Base-by-base conservation (phyloP, 1,140 invertebrate genomes). In the Drosophila carrolli region DNA sequence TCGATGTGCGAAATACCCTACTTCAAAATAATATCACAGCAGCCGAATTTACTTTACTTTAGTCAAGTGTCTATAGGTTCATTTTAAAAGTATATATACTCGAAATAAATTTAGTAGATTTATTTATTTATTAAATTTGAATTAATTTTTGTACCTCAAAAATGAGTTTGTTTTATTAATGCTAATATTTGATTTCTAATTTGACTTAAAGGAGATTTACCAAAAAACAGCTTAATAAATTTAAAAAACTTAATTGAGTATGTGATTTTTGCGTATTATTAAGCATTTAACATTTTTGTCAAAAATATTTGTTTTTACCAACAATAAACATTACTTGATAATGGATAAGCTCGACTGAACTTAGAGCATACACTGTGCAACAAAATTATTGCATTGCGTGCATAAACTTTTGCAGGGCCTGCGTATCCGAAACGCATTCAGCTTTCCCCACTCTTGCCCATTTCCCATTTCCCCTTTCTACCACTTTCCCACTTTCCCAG, bases 381-480 rank as follows among this genome's bases (percentile, higher is more conserved):
- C 78, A 63, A 85, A 85, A 85, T 85, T 75, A 81, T 85, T 78
- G 68, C 78, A 86, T 85, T 85, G 81, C 81, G 82, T 85, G 81
- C 58, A 76, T 46, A 74, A 85, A 86, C 63, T 86, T 85, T 85
- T 81, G 62, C 60, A 76, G 61, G 61, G 75, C 76, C 72, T 67
- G 63, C 81, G 61, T 63, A 72, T 58, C 48, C 51, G 41, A 84
- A 84, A 81, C 74, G 81, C 81, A 84, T 53, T 50, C 65, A 75
- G 46, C 19, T 51, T 40, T 44, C 32, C 43, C 43, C 32, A 6
- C 16, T 44, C 32, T 16, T 29, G 23, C 23, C 23, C 23, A 23
- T 14, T 27, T n/a, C 56, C 54, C 5, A 23, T 14, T 27, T n/a
- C 56, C 54, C 5, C 32, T 55, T 29, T 10, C 32, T 8, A 29